Base-by-base conservation (phyloP, 2,113 vertebrate genomes). In the Dendropsophus ebraccatus region DNA sequence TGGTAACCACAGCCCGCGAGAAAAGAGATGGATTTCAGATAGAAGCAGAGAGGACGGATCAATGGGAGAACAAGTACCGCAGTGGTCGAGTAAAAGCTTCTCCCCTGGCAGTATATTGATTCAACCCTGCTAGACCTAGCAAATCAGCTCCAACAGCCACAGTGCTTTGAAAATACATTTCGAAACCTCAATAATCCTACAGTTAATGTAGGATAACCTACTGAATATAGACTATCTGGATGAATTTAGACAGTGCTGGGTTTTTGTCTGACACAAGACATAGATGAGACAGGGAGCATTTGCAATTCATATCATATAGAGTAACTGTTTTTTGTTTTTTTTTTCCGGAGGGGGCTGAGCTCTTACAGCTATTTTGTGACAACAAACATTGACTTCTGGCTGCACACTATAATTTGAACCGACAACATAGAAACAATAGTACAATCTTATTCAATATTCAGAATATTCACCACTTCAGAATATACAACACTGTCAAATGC, bases 61-160 rank as follows among this genome's bases (percentile, higher is more conserved):
- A 94, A 95, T 95, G 90, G 91, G 91, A 93, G 93, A 93, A 94
- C 91, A 93, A 91, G 89, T 90, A 90, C 91, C 88, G 91, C 88
- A 91, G 90, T 88, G 88, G 92, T 92, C 90, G 88, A 91, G 91
- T 88, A 87, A 91, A 92, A 93, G 91, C 90, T 90, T 92, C 92
- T 92, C 92, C 94, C 93, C 94, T 91, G 89, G 93, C 90, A 91
- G 91, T 89, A 73, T 93, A 95, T 95, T 93, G 95, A 95, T 95
- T 92, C 89, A 89, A 90, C 90, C 87, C 88, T 90, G 90, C 93
- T 91, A 92, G 93, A 92, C 91, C 91, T 90, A 90, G 92, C 90
- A 91, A 92, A 91, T 92, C 92, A 91, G 92, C 91, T 93, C 91
- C 93, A 93, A 92, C 92, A 93, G 92, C 77, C 77, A 78, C 84